Evolutionary conservation across 1,140 invertebrate species (phyloP), one percentile per base, ranked within the genome.

Genomic region (Drosophila sturtevanti): DNA sequence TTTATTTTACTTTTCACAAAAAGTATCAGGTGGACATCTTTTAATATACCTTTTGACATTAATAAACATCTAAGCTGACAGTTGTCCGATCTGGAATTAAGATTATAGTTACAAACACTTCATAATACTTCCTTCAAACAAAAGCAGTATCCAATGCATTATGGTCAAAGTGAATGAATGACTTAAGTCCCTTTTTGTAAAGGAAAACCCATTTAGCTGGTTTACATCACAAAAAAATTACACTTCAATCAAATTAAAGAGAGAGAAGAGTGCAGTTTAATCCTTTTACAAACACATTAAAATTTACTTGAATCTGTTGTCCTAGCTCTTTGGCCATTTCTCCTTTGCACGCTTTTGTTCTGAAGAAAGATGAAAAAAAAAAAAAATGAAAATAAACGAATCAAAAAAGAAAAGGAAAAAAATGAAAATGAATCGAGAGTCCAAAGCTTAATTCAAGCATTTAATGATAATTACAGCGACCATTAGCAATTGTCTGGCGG

Each of bases 391-490:
- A 61, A 11, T 31, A 14, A 63, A 38, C 44, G 35, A 51, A 38
- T 37, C 22, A 10, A 12, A 52, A 62, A 59, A 22, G 51, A 75
- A 24, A 51, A 21, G 11, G n/a, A 38, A 16, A n/a, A 55, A 59
- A 73, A 72, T 35, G 38, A 73, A 74, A 74, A 31, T 55, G 71
- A 48, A 44, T 44, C 18, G 41, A 56, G 14, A 35, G 54, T 67
- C 51, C 55, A 72, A 58, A 68, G 70, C 65, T 68, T 68, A 72
- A 72, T 72, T 68, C 70, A 54, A 66, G 66, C 79, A 74, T 81
- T 81, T 81, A 81, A 81, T 81, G 79, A 82, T 81, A 81, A 81
- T 81, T 81, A 81, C 74, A 81, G 79, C 74, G 69, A 82, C 79
- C 79, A 81, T 81, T 81, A 81, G 79, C 79, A 81, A 81, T 81